phyloP scores from a whole-genome alignment of 2,888 invertebrate genomes.

The Temnothorax ravouxi region DNA sequence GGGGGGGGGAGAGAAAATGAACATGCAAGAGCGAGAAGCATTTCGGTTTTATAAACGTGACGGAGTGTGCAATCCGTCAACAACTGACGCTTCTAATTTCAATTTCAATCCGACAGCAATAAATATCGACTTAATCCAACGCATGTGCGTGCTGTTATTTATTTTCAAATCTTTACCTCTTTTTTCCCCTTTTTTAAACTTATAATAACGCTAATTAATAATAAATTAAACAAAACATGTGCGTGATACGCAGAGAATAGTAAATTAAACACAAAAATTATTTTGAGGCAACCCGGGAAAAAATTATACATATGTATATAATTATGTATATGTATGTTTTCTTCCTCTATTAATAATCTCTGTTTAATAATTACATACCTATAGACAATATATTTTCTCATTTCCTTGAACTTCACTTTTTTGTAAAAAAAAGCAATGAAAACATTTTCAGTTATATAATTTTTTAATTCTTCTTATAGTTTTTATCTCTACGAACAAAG shows the following conservation, averaged over 20 bases:
- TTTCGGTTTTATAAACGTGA: neutral
- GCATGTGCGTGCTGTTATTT: too few relatives aligned
- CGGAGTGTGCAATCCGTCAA: neutral
- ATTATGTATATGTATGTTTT: too few relatives aligned
- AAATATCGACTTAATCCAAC: neutral
- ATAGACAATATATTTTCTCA: too few relatives aligned
- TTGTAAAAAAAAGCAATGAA: too few relatives aligned
- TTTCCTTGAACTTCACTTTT: too few relatives aligned
- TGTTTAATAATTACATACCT: too few relatives aligned
- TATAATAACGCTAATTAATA: neutral
- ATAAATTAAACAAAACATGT: neutral
- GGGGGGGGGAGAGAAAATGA: neutral
- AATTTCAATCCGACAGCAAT: neutral
- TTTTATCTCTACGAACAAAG: too few relatives aligned
- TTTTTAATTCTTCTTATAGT: too few relatives aligned
- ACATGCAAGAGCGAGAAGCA: neutral
- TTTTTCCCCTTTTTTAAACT: neutral
- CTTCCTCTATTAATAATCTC: too few relatives aligned
- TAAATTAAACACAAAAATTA: neutral
- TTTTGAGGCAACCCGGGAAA: too few relatives aligned
- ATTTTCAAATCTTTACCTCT: neutral
- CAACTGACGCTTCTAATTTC: neutral
- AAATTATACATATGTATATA: too few relatives aligned
- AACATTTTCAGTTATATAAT: too few relatives aligned
- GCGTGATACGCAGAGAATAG: neutral